Evolutionary conservation across 2,797 vertebrate genomes (phyloP).

Genomic region (Diplodus puntazzo): DNA sequence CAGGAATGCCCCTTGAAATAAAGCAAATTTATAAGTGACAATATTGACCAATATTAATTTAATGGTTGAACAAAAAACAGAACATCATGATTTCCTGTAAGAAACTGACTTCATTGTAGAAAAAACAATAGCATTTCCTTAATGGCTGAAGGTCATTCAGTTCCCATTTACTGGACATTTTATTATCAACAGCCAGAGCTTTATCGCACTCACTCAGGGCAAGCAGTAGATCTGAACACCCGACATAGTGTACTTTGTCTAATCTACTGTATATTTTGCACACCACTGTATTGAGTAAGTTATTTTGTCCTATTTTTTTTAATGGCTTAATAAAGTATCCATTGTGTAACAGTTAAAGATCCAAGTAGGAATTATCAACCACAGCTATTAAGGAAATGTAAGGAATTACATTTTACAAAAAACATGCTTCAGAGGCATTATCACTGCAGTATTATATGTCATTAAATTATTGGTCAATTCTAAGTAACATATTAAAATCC

Average conservation of each 20-base stretch:
- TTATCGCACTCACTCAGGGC: slow-evolving; percentile 20
- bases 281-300: background rate
- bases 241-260: background rate
- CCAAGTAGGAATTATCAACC: background rate
- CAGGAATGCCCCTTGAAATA: slow-evolving; percentile 87
- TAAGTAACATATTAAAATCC: background rate
- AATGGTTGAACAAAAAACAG: background rate
- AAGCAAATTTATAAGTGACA: slow-evolving; percentile 3
- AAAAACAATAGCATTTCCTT: background rate
- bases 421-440: background rate
- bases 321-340: background rate
- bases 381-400: background rate
- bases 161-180: slow-evolving; percentile 15
- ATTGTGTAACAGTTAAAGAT: background rate
- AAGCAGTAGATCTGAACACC: background rate
- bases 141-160: slow-evolving; percentile 37
- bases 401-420: background rate
- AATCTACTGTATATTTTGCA: background rate
- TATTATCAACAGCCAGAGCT: slow-evolving; percentile 39
- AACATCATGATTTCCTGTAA: background rate
- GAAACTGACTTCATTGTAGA: background rate
- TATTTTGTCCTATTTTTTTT: background rate
- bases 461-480: background rate
- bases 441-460: background rate
- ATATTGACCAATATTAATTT: background rate